Percentiles rank a stretch among this genome's conserved stretches.
Conservation (phyloP, 2,113 vertebrate species). For the Cervus canadensis region DNA sequence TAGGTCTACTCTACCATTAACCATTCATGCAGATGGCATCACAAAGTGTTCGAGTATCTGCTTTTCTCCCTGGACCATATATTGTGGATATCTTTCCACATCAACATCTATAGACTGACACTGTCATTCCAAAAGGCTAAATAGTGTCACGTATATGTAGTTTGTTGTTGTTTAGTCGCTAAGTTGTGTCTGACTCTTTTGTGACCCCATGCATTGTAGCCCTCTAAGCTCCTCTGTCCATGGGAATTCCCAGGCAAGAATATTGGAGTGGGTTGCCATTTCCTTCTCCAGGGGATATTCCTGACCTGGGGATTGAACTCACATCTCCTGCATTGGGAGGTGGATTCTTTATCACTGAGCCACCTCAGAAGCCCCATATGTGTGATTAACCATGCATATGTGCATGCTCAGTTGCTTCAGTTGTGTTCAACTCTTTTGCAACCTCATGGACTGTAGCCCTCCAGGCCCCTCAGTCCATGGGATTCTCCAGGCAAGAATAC, state of each 20-base stretch:
- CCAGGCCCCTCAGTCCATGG: background rate
- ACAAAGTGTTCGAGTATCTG: too few species aligned
- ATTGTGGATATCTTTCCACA: background rate
- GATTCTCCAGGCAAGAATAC: background rate
- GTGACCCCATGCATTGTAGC: background rate
- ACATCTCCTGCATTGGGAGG: background rate
- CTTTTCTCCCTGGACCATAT: background rate
- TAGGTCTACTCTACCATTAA: background rate
- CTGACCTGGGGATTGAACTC: background rate
- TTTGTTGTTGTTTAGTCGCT: background rate
- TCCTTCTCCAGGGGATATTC: background rate
- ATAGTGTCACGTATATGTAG: background rate
- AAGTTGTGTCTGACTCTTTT: background rate
- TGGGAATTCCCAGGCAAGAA: background rate
- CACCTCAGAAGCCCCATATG: background rate
- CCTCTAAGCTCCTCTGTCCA: background rate
- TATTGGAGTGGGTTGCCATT: background rate
- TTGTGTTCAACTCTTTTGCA: background rate
- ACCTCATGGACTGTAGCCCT: background rate
- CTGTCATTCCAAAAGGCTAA: background rate
- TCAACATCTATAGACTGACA: background rate
- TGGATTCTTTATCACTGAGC: background rate
- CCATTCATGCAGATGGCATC: background rate
- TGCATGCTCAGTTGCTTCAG: background rate
- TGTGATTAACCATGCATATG: background rate